These are phyloP conservation scores for Acanthurus leucopareius DNA, from an alignment of 2,797 vertebrate species.

Conservation along the genomic window DNA sequence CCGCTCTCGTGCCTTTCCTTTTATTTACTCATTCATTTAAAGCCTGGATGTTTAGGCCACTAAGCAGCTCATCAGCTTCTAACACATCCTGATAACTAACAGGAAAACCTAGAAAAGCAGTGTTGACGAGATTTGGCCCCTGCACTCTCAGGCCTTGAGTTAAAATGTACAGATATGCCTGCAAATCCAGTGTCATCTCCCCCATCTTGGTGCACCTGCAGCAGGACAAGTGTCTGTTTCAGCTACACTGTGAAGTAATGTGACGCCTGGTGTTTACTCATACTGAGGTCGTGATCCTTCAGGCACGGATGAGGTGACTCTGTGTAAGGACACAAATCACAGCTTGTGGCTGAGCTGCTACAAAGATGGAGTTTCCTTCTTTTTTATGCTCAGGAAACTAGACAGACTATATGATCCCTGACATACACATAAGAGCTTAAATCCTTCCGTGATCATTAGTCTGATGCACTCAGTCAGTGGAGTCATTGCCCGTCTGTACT, in stretches of 20 bases:
- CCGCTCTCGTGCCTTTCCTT: neutral
- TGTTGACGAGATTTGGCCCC: neutral
- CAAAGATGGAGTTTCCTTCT: conserved; percentile 8
- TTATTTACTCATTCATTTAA: conserved; percentile 1
- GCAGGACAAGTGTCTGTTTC: conserved; percentile 40
- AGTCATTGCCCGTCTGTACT: conserved; percentile 33
- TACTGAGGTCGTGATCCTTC: neutral
- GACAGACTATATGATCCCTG: conserved; percentile 10
- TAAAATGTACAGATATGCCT: conserved; percentile 45
- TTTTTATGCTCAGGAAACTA: neutral
- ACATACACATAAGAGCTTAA: conserved; percentile 20
- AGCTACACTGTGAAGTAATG: conserved; percentile 22
- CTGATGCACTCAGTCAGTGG: conserved; percentile 34
- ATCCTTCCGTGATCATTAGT: conserved; percentile 25
- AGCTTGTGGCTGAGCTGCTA: conserved; percentile 7
- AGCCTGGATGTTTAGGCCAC: conserved; percentile 15
- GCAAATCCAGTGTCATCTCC: conserved; percentile 11
- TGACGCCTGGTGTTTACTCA: conserved; percentile 32
- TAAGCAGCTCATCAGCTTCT: neutral
- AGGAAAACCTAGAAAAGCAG: neutral
- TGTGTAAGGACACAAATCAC: conserved; percentile 1
- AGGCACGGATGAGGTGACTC: conserved; percentile 27
- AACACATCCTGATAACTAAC: neutral
- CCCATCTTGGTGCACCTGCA: conserved; percentile 64
- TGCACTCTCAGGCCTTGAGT: conserved; percentile 36